These are phyloP conservation scores for Uropetala carovei DNA, from an alignment of 2,888 invertebrate genomes.

Conservation along the genomic window DNA sequence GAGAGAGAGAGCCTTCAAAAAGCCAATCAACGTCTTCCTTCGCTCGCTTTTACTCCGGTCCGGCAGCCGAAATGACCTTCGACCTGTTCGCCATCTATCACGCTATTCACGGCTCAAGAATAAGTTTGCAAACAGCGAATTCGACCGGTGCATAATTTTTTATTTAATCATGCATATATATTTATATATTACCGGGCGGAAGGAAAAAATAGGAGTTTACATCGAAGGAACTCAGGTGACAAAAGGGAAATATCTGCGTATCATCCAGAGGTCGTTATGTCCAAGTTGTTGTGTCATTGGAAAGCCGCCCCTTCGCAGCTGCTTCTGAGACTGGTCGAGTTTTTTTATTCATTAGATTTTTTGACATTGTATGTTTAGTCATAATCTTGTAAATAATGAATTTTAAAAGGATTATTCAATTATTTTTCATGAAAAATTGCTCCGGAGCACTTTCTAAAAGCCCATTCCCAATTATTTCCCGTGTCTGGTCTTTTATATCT, in stretches of 20 bases:
- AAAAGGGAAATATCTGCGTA: slow-evolving; percentile 4
- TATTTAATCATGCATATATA: neutral
- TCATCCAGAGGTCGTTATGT: neutral
- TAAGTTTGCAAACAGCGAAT: slow-evolving; percentile 28
- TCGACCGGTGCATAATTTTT: slow-evolving; percentile 1
- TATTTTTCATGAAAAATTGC: too few species aligned
- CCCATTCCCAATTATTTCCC: too few species aligned
- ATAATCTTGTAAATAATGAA: too few species aligned
- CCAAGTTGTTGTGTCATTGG: neutral
- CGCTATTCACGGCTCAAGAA: neutral
- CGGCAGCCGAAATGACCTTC: neutral
- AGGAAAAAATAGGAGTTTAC: neutral
- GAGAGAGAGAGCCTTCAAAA: neutral
- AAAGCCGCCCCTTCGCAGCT: neutral
- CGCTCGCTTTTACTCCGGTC: neutral
- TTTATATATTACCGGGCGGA: neutral
- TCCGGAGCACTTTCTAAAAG: too few species aligned
- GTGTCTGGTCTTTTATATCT: too few species aligned
- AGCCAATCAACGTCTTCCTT: slow-evolving; percentile 24
- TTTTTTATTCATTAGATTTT: too few species aligned
- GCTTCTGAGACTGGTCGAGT: neutral
- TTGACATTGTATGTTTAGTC: too few species aligned
- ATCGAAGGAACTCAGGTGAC: neutral
- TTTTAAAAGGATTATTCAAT: too few species aligned
- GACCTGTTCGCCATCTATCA: neutral